A percentile compares a stretch with the other conserved stretches of the same genome.
Evolutionary conservation across 2,888 invertebrate species (phyloP).

Genomic region (Adelognathus sp.): DNA sequence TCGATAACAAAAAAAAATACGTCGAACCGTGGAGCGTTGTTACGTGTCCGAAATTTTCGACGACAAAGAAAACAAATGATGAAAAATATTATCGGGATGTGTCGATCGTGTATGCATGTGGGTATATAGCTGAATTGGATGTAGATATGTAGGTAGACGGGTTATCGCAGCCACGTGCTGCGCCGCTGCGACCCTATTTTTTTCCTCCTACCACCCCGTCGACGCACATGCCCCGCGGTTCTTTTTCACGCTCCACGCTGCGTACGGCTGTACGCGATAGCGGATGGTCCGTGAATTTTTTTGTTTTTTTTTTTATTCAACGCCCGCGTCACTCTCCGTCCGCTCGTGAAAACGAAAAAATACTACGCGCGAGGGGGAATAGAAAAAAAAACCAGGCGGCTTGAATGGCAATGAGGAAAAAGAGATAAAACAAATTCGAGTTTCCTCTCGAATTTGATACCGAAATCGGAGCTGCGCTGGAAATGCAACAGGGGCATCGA

Average conservation of each 20-base stretch:
- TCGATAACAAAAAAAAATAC: too few relatives aligned
- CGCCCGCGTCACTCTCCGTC: background rate
- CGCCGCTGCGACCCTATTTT: slow-evolving; percentile 57
- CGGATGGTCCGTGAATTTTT: slow-evolving; percentile 35
- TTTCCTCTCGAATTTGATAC: slow-evolving; percentile 26
- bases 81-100: background rate
- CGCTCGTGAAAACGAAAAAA: too few relatives aligned
- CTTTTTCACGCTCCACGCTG: slow-evolving; percentile 26
- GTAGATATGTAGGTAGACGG: slow-evolving; percentile 30
- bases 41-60: background rate
- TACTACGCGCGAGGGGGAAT: background rate
- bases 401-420: slow-evolving; percentile 3
- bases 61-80: background rate
- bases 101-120: background rate
- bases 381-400: slow-evolving; percentile 8
- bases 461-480: slow-evolving; percentile 11
- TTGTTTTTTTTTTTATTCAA: slow-evolving; percentile 12
- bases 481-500: slow-evolving; percentile 23
- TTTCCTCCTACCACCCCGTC: slow-evolving; percentile 36
- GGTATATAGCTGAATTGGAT: background rate
- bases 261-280: slow-evolving; percentile 3
- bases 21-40: background rate
- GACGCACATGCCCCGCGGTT: slow-evolving; percentile 40
- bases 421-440: slow-evolving; percentile 10
- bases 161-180: slow-evolving; percentile 54